Evolutionary conservation across 2,113 vertebrate genomes (phyloP), one percentile per base, ranked within the genome.

Genomic region (Notothenia rossii): DNA sequence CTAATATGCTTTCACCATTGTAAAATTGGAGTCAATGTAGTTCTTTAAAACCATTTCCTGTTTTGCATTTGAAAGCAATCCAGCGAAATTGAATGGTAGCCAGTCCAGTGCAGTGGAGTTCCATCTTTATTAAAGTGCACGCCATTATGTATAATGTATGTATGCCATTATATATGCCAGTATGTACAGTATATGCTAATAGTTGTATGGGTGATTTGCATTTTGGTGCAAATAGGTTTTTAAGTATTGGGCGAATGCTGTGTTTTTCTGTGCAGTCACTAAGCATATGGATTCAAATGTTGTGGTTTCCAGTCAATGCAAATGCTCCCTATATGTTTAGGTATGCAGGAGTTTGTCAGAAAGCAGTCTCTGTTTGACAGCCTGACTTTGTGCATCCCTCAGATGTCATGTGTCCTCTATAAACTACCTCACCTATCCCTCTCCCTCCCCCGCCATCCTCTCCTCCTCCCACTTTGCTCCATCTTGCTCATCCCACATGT

Each of bases 401-500:
- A 56, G 67, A 64, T 55, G 62, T 54, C 60, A 82, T 77, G 78
- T 74, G 85, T 87, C 79, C 81, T 85, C 77, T 79, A 72, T 72
- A 88, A 83, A 67, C 84, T 55, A 84, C 73, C 82, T 82, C 69
- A 80, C 86, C 84, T 75, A 49, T 48, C 67, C 54, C 55, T 51
- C 62, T 10, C 17, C 70, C 63, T 46, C 71, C 33, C 20, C 71
- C 50, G 2, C 33, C 58, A 18, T 72, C 48, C 10, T 51, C 60
- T 22, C 33, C 20, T 54, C 51, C 46, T 29, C 56, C 17, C 46
- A 33, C 67, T 62, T 77, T 62, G 7, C 77, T 84, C 75, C 53
- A 10, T 90, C 92, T 86, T 83, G 75, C 88, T 89, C 91, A 82
- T 90, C 83, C 86, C 46, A 82, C 82, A 89, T 92, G 93, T 94